A percentile compares a stretch with the other conserved stretches of the same genome.
Evolutionary conservation across 2,113 vertebrate species (phyloP).

Genomic region (Coptodon rendalli): DNA sequence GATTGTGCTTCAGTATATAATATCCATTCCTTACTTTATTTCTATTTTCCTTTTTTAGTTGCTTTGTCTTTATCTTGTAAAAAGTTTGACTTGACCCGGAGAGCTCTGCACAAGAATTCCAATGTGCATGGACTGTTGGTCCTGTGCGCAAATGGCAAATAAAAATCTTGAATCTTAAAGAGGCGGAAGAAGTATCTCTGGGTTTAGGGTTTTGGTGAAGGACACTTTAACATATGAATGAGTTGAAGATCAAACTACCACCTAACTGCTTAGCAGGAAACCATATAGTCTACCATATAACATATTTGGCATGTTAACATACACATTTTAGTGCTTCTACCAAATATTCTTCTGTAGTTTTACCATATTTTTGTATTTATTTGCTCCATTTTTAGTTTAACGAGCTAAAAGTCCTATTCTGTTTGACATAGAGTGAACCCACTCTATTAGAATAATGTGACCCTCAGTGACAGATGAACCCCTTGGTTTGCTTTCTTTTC

Average conservation of each 20-base stretch:
- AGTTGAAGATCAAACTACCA: neutral
- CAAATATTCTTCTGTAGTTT: neutral
- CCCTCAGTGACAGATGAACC: neutral
- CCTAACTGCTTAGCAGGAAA: neutral
- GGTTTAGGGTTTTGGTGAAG: neutral
- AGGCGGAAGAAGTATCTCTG: neutral
- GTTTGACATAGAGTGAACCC: neutral
- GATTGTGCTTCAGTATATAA: neutral
- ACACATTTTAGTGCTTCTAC: neutral
- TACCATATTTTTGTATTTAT: neutral
- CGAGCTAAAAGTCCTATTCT: neutral
- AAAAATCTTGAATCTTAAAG: neutral
- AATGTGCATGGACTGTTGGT: neutral
- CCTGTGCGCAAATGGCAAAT: neutral
- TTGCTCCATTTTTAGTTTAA: neutral
- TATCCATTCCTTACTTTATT: neutral
- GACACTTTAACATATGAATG: neutral
- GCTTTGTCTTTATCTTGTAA: neutral
- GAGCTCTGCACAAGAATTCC: neutral
- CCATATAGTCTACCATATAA: neutral
- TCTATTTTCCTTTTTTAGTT: neutral
- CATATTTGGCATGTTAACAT: neutral
- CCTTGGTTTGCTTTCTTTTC: neutral
- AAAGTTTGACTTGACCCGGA: neutral
- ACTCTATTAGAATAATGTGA: neutral